Base-by-base conservation (phyloP, 2,797 vertebrate species). In the Paedocypris micromegethes region DNA sequence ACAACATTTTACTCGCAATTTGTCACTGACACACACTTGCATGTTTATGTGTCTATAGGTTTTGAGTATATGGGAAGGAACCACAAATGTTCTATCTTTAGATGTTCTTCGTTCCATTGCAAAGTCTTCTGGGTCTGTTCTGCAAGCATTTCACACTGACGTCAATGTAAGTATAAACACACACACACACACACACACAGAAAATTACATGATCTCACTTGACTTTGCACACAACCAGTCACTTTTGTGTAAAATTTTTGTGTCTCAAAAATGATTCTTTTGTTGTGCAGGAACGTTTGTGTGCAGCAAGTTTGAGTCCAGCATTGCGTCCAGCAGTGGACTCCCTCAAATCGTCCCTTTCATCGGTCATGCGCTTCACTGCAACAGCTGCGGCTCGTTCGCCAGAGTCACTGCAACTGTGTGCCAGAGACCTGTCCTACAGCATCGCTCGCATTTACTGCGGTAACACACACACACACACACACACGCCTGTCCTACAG, bases 41-140 rank as follows among this genome's bases (percentile, higher is more conserved):
- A 5, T 57, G 9, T 2, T 52, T 58, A 38, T 66, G 48, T 72
- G 45, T 56, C 6, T 65, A 7, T 77, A 93, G 93, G 90, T 91
- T 47, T 79, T 93, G 75, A 90, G 91, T 76, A 93, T 93, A 68
- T 94, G 93, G 91, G 92, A 93, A 79, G 92, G 92, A 4, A 94
- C 92, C 9, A 92, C 91, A 1, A 92, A 94, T 9, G 78, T 93
- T 73, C 77, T 93, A 58, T 89, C 90, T 2, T 81, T 94, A 46
- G 93, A 92, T 39, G 87, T 92, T 58, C 88, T 93, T 54, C 84
- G 90, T 2, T 84, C 83, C 48, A 73, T 93, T 0, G 54, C 78
- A 54, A 90, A 90, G 66, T 92, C 88, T 67, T 87, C 87, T 39
- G 90, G 90, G 2, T 83, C 82, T 72, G 90, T 68, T 55, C 74